Conservation (phyloP, 2,797 vertebrate genomes). For the Choloepus didactylus region DNA sequence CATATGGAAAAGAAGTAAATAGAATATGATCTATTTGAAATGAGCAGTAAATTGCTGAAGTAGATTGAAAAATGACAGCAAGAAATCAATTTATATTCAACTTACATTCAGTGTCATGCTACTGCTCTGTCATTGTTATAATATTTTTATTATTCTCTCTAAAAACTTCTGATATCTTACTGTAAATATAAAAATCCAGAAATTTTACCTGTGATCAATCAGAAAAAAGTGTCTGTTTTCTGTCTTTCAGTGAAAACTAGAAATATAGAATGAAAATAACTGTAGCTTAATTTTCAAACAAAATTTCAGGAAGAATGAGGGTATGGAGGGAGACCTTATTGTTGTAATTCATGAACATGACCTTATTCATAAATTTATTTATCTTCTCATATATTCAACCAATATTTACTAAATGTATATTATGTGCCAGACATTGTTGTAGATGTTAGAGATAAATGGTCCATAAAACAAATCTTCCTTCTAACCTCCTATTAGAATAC, state of each 20-base stretch:
- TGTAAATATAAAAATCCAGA: constrained; percentile 7
- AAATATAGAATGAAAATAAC: not conserved
- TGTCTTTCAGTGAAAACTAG: not conserved
- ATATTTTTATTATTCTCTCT: not conserved
- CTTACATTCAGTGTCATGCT: not conserved
- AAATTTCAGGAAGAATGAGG: not conserved
- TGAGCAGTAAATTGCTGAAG: not conserved
- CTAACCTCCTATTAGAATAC: not conserved
- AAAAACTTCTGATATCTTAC: not conserved
- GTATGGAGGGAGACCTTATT: not conserved
- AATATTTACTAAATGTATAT: not conserved
- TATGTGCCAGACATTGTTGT: not conserved
- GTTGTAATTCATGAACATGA: not conserved
- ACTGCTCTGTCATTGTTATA: not conserved
- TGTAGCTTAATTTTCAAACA: not conserved
- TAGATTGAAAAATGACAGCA: not conserved
- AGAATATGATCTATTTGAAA: no score
- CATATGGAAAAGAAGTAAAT: no score
- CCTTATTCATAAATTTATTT: not conserved
- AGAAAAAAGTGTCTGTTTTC: not conserved
- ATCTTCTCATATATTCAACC: not conserved
- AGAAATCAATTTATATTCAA: not conserved
- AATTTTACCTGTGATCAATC: not conserved
- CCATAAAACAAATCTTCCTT: not conserved
- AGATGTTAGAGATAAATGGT: not conserved